These are phyloP conservation scores for Formica aserva DNA, from an alignment of 2,888 invertebrate genomes.

Conservation along the genomic window DNA sequence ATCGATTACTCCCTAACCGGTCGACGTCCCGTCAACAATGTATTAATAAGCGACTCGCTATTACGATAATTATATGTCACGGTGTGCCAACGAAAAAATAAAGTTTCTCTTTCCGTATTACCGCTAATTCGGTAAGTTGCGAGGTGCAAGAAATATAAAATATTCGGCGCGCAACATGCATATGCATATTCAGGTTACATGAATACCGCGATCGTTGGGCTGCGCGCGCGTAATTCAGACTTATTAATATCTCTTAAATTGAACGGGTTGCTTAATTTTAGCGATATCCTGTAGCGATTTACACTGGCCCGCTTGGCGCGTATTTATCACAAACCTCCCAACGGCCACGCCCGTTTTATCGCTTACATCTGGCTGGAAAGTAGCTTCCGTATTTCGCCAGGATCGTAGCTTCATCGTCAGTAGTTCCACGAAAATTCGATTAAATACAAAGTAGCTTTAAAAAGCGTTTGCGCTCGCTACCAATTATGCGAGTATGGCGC, in stretches of 20 bases:
- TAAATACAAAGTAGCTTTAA: slow-evolving; percentile 34
- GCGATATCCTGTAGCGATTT: slow-evolving; percentile 46
- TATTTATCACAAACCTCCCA: slow-evolving; percentile 32
- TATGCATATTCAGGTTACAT: slow-evolving; percentile 6
- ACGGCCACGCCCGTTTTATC: slow-evolving; percentile 66
- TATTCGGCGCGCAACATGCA: slow-evolving; percentile 31
- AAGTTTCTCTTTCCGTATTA: slow-evolving; percentile 10
- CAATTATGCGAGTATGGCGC: slow-evolving; percentile 33
- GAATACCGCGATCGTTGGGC: slow-evolving; percentile 13
- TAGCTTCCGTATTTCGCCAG: slow-evolving; percentile 38
- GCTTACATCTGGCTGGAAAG: slow-evolving; percentile 21
- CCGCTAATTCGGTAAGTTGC: slow-evolving; percentile 47
- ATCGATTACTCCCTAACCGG: slow-evolving; percentile 44
- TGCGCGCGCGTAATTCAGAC: slow-evolving; percentile 27
- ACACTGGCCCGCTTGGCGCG: slow-evolving; percentile 27
- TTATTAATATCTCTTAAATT: slow-evolving; percentile 53
- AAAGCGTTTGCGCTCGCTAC: slow-evolving; percentile 39
- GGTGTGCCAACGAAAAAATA: slow-evolving; percentile 27
- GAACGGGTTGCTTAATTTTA: slow-evolving; percentile 43
- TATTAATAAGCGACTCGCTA: slow-evolving; percentile 47
- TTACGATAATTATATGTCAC: slow-evolving; percentile 51
- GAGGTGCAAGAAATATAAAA: slow-evolving; percentile 50
- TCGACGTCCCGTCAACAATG: slow-evolving; percentile 40
- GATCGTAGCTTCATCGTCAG: slow-evolving; percentile 57
- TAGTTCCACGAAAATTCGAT: slow-evolving; percentile 32